Evolutionary conservation across 1,140 invertebrate species (phyloP), one percentile per base, ranked within the genome.

Genomic region (Drosophila repletoides): DNA sequence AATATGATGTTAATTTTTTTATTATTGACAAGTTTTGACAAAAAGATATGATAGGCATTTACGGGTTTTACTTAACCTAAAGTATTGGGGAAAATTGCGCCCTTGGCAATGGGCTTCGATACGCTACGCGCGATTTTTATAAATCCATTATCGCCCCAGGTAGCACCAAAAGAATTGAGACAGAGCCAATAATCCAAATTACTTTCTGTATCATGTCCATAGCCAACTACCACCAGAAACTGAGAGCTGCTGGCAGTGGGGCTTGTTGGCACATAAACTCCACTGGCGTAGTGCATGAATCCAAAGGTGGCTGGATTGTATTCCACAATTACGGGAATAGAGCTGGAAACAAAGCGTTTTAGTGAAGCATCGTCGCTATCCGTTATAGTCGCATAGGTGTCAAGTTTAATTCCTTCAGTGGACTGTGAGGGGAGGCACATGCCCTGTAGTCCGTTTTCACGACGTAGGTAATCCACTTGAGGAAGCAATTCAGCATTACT

Each of bases 61-160:
- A n/a, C n/a, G n/a, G n/a, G 14, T 28, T 4, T 12, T 12, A 19
- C 5, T 7, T 29, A n/a, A n/a, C 51, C 52, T 21, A 55, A 21
- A 7, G 0, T 36, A 29, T 51, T 26, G 21, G 26, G 51, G 43
- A n/a, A 24, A 43, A 89, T 88, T 10, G 94, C 93, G 12, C 79
- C 65, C 19, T 92, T 93, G 7, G 94, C 93, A 68, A 95, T 92
- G 10, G 80, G 67, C 5, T 72, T 69, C 95, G 90, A 96, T 96
- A 75, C 93, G 92, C 97, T 97, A 61, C 97, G 92, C 3, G 94
- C 92, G 93, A 99, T 98, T 90, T 94, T 94, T 58, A 98, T 95
- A 91, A 96, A 98, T n/a, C 97, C 97, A 0, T 94, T 68, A 10
- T 94, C 92, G 19, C 97, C 97, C 97, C 97, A 98, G 0, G 76